Conservation (phyloP, 30 jellyfish, hydroid and myxozoan genomes). For the Aurelia sp. region DNA sequence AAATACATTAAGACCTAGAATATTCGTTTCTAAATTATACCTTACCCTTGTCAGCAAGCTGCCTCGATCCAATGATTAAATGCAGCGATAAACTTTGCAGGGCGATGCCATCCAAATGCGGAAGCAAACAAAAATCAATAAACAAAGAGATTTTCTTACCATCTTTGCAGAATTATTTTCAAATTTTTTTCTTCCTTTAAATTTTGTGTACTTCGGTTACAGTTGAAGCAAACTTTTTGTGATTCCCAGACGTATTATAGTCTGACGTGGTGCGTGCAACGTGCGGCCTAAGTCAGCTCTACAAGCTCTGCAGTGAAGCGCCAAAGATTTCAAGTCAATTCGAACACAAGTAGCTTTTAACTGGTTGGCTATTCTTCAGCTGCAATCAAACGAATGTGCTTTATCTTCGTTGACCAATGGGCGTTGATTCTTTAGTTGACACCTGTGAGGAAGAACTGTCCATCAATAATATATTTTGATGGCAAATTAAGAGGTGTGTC, state of each 20-base stretch:
- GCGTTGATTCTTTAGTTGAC: conserved; percentile 49
- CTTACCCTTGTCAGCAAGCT: no score
- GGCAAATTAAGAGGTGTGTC: conserved; percentile 33
- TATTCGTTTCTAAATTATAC: no score
- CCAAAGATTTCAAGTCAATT: conserved; percentile 38
- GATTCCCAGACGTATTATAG: not conserved
- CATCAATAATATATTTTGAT: conserved; percentile 50
- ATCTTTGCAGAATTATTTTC: no score
- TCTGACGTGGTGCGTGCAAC: conserved; percentile 76
- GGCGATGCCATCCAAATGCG: no score
- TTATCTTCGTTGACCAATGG: conserved; percentile 48
- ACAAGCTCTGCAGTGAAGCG: conserved; percentile 51
- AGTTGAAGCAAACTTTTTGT: not conserved
- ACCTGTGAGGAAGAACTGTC: conserved; percentile 65
- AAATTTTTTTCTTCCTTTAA: not conserved
- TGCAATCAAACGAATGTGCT: conserved; percentile 20
- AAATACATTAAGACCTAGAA: no score
- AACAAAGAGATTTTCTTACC: no score
- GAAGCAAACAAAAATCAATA: no score
- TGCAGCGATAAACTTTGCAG: no score
- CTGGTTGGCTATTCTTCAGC: conserved; percentile 67
- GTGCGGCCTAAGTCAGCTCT: conserved; percentile 83
- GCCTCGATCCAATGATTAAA: no score
- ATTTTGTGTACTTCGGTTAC: not conserved
- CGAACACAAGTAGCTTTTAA: conserved; percentile 54